Evolutionary conservation across 2,113 vertebrate species (phyloP).

Genomic region (Taxidea taxus): DNA sequence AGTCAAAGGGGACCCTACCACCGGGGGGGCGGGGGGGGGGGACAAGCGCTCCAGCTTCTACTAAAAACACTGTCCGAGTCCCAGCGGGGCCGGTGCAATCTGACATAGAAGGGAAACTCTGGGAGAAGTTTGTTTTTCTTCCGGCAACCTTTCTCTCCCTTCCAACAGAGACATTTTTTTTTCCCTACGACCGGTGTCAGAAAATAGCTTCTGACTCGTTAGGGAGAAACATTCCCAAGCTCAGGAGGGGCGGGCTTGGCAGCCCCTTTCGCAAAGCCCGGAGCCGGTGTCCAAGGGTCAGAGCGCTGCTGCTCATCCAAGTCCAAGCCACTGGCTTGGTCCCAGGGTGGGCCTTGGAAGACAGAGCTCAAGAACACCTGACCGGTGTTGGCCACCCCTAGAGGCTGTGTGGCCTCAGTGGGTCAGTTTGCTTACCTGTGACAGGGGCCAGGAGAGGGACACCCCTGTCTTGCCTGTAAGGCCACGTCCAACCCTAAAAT

Average conservation of each 20-base stretch:
- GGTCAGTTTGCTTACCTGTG: neutral
- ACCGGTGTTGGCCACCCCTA: neutral
- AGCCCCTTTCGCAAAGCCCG: neutral
- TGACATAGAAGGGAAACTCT: neutral
- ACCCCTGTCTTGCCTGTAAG: neutral
- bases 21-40: accelerated
- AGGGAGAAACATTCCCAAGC: neutral
- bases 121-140: neutral
- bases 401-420: neutral
- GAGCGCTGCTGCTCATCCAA: accelerated
- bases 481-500: neutral
- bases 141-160: neutral
- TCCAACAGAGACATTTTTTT: neutral
- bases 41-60: neutral
- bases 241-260: neutral
- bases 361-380: neutral
- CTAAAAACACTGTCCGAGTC: neutral
- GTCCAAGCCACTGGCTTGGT: neutral
- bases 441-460: neutral
- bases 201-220: slow-evolving; percentile 37
- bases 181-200: neutral
- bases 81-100: neutral
- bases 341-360: neutral
- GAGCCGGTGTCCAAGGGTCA: neutral
- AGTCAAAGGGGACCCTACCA: neutral